These are phyloP conservation scores for Mnemiopsis leidyi DNA, from an alignment of 37 sponge, comb jelly and placozoan genomes.

Conservation along the genomic window DNA sequence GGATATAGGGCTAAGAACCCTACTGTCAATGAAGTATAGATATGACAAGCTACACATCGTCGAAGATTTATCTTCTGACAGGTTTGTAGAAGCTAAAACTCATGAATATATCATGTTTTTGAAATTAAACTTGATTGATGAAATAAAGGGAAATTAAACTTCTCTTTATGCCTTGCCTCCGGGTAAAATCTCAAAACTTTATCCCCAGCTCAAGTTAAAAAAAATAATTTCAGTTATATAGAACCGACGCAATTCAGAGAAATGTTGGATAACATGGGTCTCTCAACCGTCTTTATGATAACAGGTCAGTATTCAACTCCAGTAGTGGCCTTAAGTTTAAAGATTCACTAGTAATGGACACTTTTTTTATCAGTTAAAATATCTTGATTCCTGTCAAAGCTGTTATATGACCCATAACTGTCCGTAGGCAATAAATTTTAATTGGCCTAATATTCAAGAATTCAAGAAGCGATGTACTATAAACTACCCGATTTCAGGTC, in stretches of 20 bases:
- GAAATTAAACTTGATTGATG: not conserved
- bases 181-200: too few species aligned
- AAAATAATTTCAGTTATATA: slow-evolving; percentile 14
- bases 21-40: slow-evolving; percentile 28
- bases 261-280: not conserved
- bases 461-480: not conserved
- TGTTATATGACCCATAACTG: too few species aligned
- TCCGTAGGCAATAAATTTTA: too few species aligned
- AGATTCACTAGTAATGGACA: too few species aligned
- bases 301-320: too few species aligned
- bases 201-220: too few species aligned
- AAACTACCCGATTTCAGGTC: too few species aligned
- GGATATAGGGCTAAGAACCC: not conserved
- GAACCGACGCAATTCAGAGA: slow-evolving; percentile 22
- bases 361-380: too few species aligned
- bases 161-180: too few species aligned
- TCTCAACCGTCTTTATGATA: slow-evolving; percentile 1
- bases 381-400: too few species aligned
- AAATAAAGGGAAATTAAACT: too few species aligned
- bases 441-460: not conserved
- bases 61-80: slow-evolving; percentile 33
- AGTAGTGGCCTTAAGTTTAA: too few species aligned
- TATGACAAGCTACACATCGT: slow-evolving; percentile 47
- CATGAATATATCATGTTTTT: not conserved
- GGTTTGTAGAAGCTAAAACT: not conserved